A percentile compares a stretch with the other conserved stretches of the same genome.
These are phyloP conservation scores for Leucania comma DNA, from an alignment of 2,888 invertebrate genomes.

Conservation along the genomic window DNA sequence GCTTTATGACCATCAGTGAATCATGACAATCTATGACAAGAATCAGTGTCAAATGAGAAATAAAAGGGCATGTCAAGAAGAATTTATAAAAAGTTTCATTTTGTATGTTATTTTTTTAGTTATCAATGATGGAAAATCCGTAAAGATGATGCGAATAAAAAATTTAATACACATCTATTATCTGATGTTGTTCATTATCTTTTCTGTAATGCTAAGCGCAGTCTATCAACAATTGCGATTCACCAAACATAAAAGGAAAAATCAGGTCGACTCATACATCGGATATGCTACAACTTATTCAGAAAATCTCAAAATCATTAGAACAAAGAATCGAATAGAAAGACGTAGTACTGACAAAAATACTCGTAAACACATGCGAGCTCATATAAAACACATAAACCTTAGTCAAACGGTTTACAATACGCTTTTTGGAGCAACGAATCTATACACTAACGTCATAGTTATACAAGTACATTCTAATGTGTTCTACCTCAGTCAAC, in stretches of 20 bases:
- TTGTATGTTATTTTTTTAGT: background rate
- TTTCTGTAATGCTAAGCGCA: conserved; percentile 1
- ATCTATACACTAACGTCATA: conserved; percentile 56
- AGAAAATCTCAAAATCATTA: background rate
- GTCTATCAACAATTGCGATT: background rate
- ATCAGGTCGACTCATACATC: background rate
- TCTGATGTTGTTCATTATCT: conserved; percentile 15
- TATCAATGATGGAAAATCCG: background rate
- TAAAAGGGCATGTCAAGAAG: background rate
- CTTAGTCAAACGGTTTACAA: conserved; percentile 64
- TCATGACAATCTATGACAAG: background rate
- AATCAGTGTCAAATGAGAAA: background rate
- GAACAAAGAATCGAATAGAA: background rate
- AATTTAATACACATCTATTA: conserved; percentile 4
- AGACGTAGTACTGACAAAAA: conserved; percentile 7
- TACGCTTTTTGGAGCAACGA: conserved; percentile 26
- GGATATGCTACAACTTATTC: background rate
- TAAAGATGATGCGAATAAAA: conserved; percentile 18
- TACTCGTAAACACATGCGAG: conserved; percentile 47
- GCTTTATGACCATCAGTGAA: background rate
- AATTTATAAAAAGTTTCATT: background rate
- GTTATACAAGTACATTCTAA: conserved; percentile 72
- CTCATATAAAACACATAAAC: conserved; percentile 63
- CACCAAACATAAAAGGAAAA: conserved; percentile 3
- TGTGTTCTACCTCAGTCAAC: conserved; percentile 60